Base-by-base conservation (phyloP, 2,888 invertebrate species). In the Thera britannica region DNA sequence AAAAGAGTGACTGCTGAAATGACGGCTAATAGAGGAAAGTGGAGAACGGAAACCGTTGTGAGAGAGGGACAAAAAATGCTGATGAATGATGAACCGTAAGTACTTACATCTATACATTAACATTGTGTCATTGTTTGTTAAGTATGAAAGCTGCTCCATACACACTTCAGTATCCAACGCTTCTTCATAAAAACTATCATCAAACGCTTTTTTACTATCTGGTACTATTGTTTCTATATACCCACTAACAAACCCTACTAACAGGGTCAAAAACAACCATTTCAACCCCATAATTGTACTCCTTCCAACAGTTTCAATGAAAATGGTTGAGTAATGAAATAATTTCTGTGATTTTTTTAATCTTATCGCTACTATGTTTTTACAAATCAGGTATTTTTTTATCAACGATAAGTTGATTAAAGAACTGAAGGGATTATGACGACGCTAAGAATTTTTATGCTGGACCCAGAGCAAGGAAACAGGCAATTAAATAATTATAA, bases 131-230 rank as follows among this genome's bases (percentile, higher is more conserved):
- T 86, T 80, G 4, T 72, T 69, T 3, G 73, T 54, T 44, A 91
- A 77, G 66, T 81, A 84, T 3, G 57, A 61, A n/a, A 91, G 72
- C 73, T 92, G 90, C 36, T 77, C 71, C n/a, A 76, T 70, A 78
- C 92, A 92, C 57, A 85, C 62, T 61, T 84, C 81, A 6, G 80
- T 62, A 77, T 92, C 82, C 49, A 92, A 71, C 9, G 87, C 89
- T 62, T 81, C 75, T 70, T 86, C 79, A 72, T 83, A 90, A 44
- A 90, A 78, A 65, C 84, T 81, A 48, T 73, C 71, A 75, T 91
- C 85, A 67, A 90, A 86, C 7, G 76, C 81, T 62, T 76, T 72
- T 72, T 83, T 83, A 49, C 72, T 36, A 55, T 72, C 76, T 2
- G 81, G 78, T n/a, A 75, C 70, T 3, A 9, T 44, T 59, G 77